phyloP scores from a whole-genome alignment of 35 echinoderm and acorn worm genomes.

The Ptychodera flava region DNA sequence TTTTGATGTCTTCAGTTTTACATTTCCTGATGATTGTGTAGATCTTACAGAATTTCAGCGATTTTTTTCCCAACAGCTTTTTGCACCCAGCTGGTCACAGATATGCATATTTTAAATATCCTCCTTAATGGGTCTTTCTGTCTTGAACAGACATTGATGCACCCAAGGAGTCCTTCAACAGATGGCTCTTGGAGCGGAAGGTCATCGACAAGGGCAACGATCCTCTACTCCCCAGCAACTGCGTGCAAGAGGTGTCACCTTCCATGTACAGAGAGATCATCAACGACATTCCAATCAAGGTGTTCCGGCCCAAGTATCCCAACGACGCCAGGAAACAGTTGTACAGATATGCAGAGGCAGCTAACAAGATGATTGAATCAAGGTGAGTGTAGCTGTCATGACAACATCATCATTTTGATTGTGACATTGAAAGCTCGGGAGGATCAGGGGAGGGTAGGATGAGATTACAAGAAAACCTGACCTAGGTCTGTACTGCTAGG shows the following conservation, averaged over 20 bases:
- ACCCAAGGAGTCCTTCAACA: slow-evolving; percentile 88
- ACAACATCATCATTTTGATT: too few relatives aligned
- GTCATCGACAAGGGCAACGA: slow-evolving; percentile 85
- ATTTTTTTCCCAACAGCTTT: too few relatives aligned
- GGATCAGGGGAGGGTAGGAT: too few relatives aligned
- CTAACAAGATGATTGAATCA: slow-evolving; percentile 81
- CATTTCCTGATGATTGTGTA: too few relatives aligned
- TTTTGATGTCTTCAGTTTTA: too few relatives aligned
- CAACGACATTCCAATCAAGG: slow-evolving; percentile 91
- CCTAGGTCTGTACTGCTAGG: too few relatives aligned
- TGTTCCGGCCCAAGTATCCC: slow-evolving; percentile 72
- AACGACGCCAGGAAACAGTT: slow-evolving; percentile 67
- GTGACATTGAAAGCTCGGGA: too few relatives aligned
- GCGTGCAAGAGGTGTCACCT: slow-evolving; percentile 55
- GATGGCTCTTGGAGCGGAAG: slow-evolving; percentile 91
- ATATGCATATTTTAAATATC: too few relatives aligned
- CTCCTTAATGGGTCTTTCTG: too few relatives aligned
- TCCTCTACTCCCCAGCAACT: slow-evolving; percentile 83
- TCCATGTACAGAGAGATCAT: slow-evolving; percentile 93
- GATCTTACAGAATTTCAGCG: too few relatives aligned
- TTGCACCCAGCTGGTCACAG: too few relatives aligned
- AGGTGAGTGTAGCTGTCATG: slow-evolving; percentile 61
- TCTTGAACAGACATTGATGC: slow-evolving; percentile 80
- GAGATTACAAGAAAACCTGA: too few relatives aligned
- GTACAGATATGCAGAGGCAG: slow-evolving; percentile 81